Evolutionary conservation across 2,888 invertebrate genomes (phyloP), one percentile per base, ranked within the genome.

Genomic region (Agriopis aurantiaria): DNA sequence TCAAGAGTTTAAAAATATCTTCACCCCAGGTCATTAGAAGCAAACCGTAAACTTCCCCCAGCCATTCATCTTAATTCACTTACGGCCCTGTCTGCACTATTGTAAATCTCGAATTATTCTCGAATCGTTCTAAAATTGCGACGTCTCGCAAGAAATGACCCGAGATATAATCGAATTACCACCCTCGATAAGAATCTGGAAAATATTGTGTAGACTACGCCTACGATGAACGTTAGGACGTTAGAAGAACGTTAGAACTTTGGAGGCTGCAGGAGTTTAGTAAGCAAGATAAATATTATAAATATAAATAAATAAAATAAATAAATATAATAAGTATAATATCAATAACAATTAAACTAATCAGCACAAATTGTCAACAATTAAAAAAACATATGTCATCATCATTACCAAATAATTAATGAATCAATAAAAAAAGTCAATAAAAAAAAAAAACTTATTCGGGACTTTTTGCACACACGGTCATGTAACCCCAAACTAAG

Each of bases 51-150:
- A 79, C 78, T 69, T 57, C 74, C 74, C 80, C 76, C 77, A 51
- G 52, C 77, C 75, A 89, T 91, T 87, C 85, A 90, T 90, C 88
- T 91, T 88, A 89, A 90, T 91, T 88, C 88, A 88, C 85, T 88
- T 88, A 88, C 83, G 81, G 78, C 88, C 90, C 88, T 80, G 82
- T 80, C 79, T 77, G 78, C 78, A 69, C 72, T 70, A 78, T 74
- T 76, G 77, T 77, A 83, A 87, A 88, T 80, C 81, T 85, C 77
- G 83, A 89, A 89, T 90, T 86, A 89, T 89, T 85, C 85, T 85
- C 85, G 85, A 90, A 90, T 88, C 88, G 88, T 89, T 85, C 85
- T 85, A 85, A 85, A 89, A 90, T 88, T 87, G 85, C 82, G 82
- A 82, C 85, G 80, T 87, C 84, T 82, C 80, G 80, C 77, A 78